A percentile compares a stretch with the other conserved stretches of the same genome.
These are phyloP conservation scores for Nasua narica DNA, from an alignment of 2,797 vertebrate genomes.

Conservation along the genomic window DNA sequence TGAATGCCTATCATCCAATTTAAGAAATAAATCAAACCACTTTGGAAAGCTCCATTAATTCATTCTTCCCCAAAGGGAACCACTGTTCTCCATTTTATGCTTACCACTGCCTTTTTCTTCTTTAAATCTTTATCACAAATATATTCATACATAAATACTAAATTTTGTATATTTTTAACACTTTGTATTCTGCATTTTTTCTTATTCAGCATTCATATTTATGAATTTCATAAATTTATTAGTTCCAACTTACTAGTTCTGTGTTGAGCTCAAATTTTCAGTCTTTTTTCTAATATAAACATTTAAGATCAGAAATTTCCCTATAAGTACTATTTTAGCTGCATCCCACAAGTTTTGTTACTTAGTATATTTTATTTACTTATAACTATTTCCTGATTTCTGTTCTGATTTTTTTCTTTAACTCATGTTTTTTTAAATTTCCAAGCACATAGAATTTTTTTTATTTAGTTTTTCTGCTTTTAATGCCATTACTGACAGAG, in stretches of 20 bases:
- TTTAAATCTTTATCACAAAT: neutral
- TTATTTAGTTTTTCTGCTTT: neutral
- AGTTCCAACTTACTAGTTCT: no score
- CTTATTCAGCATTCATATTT: neutral
- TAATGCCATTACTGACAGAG: neutral
- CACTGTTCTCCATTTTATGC: neutral
- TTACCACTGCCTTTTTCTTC: neutral
- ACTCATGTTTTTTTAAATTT: neutral
- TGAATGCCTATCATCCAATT: neutral
- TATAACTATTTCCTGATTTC: neutral
- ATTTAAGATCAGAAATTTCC: neutral
- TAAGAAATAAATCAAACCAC: neutral
- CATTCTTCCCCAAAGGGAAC: neutral
- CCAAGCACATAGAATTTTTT: neutral
- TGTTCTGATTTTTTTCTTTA: neutral
- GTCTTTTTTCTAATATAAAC: neutral
- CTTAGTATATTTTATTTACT: neutral
- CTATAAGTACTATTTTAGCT: neutral
- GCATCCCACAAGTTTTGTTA: neutral
- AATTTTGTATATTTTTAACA: neutral
- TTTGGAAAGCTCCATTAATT: neutral
- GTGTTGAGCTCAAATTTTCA: neutral
- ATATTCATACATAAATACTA: neutral
- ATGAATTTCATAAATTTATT: neutral
- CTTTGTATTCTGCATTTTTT: neutral